phyloP scores from a whole-genome alignment of 2,888 invertebrate genomes.

The Apotomis betuletana region DNA sequence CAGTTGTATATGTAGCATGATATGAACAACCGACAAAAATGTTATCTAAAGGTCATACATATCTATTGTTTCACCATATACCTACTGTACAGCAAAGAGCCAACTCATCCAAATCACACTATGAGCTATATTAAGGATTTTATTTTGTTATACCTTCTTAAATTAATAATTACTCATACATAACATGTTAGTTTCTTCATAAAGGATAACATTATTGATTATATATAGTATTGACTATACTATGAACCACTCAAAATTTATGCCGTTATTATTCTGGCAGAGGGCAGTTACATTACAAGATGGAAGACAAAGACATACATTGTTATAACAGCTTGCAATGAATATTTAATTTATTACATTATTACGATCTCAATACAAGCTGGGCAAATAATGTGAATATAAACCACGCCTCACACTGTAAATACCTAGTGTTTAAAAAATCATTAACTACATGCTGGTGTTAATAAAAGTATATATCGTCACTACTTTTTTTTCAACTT shows the following conservation, averaged over 20 bases:
- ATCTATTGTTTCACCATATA: background rate
- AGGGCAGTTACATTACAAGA: background rate
- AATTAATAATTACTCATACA: background rate
- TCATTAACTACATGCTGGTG: constrained; percentile 7
- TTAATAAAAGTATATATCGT: constrained; percentile 16
- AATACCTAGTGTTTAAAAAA: constrained; percentile 15
- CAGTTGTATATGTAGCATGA: background rate
- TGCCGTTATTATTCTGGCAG: background rate
- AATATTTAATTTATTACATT: constrained; percentile 12
- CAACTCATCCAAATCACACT: background rate
- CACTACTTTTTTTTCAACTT: no score
- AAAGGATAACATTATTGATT: no score
- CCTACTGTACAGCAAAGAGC: background rate
- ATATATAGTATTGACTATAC: no score
- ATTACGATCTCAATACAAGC: constrained; percentile 10
- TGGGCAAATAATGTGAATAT: constrained; percentile 16
- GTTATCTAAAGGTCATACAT: constrained; percentile 16
- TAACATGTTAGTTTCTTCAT: no score
- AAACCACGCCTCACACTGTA: constrained; percentile 22
- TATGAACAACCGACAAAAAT: background rate
- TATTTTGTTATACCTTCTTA: no score
- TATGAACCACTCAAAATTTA: background rate
- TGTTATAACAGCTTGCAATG: background rate
- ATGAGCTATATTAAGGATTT: no score
- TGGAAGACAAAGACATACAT: background rate